A percentile compares a stretch with the other conserved stretches of the same genome.
These are phyloP conservation scores for Odontamblyopus rebecca DNA, from an alignment of 2,797 vertebrate species.

Conservation along the genomic window DNA sequence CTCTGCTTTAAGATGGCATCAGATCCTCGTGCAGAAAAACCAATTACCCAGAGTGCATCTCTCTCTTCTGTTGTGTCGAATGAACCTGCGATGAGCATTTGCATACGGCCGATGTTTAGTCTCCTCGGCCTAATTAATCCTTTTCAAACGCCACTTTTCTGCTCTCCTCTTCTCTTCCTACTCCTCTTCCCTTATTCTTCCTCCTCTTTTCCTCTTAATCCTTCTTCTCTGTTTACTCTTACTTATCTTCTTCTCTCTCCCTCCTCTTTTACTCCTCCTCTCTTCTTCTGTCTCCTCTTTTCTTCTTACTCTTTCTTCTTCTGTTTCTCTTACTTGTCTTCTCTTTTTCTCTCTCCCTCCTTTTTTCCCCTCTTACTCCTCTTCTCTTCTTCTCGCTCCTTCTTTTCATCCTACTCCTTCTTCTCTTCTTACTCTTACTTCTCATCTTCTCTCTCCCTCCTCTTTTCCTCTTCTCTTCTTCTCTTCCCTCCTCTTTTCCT, in stretches of 20 bases:
- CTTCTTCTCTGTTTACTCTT: not conserved
- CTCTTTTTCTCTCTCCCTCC: not conserved
- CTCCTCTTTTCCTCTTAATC: too few relatives aligned
- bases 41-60: not conserved
- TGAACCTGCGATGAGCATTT: conserved; percentile 1
- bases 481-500: too few relatives aligned
- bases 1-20: not conserved
- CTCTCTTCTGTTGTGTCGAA: not conserved
- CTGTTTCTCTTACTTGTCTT: not conserved
- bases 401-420: too few relatives aligned
- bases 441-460: too few relatives aligned
- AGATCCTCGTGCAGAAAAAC: not conserved
- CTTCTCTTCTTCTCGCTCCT: not conserved
- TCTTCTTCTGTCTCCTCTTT: not conserved
- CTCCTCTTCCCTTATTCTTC: not conserved
- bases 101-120: conserved; percentile 22
- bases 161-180: not conserved
- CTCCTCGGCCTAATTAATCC: conserved; percentile 26
- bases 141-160: not conserved
- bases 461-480: too few relatives aligned
- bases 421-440: not conserved
- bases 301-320: not conserved
- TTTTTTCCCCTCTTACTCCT: not conserved
- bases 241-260: not conserved
- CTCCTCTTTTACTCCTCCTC: not conserved